Conservation (phyloP, 2,113 vertebrate genomes). For the Elaphurus davidianus region DNA sequence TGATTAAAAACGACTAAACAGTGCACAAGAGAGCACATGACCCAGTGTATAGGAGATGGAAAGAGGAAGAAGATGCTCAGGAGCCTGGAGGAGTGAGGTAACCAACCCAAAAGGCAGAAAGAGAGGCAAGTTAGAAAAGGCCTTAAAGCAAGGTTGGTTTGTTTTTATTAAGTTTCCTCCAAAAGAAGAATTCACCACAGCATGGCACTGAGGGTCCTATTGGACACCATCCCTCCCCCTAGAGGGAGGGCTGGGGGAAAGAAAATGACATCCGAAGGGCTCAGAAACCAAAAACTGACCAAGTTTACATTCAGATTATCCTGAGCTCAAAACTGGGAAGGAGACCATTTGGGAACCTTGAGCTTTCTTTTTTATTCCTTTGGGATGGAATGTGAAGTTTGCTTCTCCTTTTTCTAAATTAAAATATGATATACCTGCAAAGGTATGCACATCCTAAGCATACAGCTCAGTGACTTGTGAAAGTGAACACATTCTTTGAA, state of each 20-base stretch:
- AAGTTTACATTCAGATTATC: not conserved
- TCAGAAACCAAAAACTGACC: not conserved
- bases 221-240: not conserved
- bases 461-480: not conserved
- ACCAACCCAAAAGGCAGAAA: not conserved
- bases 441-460: not conserved
- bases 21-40: not conserved
- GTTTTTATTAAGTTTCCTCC: not conserved
- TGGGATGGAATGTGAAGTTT: not conserved
- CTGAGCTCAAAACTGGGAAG: not conserved
- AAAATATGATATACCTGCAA: not conserved
- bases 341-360: not conserved
- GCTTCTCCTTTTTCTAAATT: not conserved
- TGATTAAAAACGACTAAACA: not conserved
- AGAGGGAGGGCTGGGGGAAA: not conserved
- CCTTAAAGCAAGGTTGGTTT: not conserved
- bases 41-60: not conserved
- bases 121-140: not conserved
- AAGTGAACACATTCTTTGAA: not conserved
- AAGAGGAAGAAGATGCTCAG: not conserved
- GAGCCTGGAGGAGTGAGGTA: not conserved
- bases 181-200: not conserved
- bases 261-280: not conserved
- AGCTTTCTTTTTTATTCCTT: not conserved
- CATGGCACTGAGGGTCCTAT: not conserved